Evolutionary conservation across 1,140 invertebrate genomes (phyloP).

Genomic region (Bombus confusus): DNA sequence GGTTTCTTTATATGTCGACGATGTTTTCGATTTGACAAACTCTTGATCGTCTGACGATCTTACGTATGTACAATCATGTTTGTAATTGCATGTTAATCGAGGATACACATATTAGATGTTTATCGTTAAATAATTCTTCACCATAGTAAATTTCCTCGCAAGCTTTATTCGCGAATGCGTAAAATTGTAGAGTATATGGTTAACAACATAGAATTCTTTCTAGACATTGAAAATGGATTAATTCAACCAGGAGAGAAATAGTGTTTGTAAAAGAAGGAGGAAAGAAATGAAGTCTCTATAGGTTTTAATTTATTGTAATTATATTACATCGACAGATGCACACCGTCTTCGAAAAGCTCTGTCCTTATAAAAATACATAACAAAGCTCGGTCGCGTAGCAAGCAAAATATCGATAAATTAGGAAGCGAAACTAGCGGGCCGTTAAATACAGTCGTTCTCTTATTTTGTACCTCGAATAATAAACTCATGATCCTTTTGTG

Average conservation of each 20-base stretch:
- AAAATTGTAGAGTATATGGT: background rate
- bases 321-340: slow-evolving; percentile 70
- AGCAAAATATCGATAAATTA: slow-evolving; percentile 73
- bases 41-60: background rate
- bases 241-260: background rate
- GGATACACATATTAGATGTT: background rate
- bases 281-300: slow-evolving; percentile 2
- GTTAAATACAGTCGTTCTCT: slow-evolving; percentile 56
- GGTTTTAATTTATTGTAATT: slow-evolving; percentile 51
- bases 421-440: slow-evolving; percentile 73
- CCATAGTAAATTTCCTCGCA: background rate
- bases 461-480: slow-evolving; percentile 48
- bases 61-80: too few species aligned
- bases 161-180: background rate
- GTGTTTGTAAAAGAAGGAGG: background rate
- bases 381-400: slow-evolving; percentile 77
- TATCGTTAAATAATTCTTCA: background rate
- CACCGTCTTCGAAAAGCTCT: slow-evolving; percentile 70
- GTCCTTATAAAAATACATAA: slow-evolving; percentile 81
- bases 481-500: slow-evolving; percentile 53
- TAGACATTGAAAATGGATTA: background rate
- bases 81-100: background rate
- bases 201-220: background rate
- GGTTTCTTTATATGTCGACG: background rate
- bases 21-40: background rate